Conservation (phyloP, 2,888 invertebrate species). For the Geotrupes spiniger region DNA sequence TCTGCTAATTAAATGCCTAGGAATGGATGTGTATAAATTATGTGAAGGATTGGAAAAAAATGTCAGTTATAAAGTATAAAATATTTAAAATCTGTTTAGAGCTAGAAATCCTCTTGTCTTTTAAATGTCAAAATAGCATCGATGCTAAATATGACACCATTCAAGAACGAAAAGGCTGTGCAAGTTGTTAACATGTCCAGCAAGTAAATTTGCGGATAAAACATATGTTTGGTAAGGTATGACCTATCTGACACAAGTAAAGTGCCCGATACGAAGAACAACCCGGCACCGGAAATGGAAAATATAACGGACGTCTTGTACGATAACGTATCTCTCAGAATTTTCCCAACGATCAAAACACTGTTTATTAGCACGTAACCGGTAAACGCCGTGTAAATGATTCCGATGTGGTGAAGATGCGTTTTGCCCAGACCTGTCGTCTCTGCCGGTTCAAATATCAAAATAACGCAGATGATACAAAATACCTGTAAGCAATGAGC, state of each 20-base stretch:
- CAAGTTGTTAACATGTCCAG: conserved; percentile 66
- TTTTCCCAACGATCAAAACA: conserved; percentile 59
- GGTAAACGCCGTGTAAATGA: conserved; percentile 65
- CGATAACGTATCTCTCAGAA: conserved; percentile 61
- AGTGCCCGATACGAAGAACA: conserved; percentile 64
- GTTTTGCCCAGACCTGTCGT: conserved; percentile 55
- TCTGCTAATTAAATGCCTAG: too few relatives aligned
- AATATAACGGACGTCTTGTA: conserved; percentile 64
- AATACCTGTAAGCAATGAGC: conserved; percentile 53
- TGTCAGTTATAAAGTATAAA: too few relatives aligned
- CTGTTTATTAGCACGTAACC: conserved; percentile 66
- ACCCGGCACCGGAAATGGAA: conserved; percentile 58
- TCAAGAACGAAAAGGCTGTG: conserved; percentile 61
- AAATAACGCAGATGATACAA: conserved; percentile 60
- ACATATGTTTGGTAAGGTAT: conserved; percentile 50
- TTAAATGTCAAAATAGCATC: conserved; percentile 61
- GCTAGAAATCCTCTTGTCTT: conserved; percentile 18
- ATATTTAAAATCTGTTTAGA: too few relatives aligned
- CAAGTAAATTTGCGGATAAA: conserved; percentile 60
- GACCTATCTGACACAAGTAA: conserved; percentile 56
- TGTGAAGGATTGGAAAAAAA: too few relatives aligned
- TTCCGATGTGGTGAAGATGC: conserved; percentile 59
- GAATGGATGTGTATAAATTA: too few relatives aligned
- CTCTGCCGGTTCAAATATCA: conserved; percentile 63
- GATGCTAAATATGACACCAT: conserved; percentile 59